Conservation (phyloP, 1,140 invertebrate genomes). For the Manduca sexta region DNA sequence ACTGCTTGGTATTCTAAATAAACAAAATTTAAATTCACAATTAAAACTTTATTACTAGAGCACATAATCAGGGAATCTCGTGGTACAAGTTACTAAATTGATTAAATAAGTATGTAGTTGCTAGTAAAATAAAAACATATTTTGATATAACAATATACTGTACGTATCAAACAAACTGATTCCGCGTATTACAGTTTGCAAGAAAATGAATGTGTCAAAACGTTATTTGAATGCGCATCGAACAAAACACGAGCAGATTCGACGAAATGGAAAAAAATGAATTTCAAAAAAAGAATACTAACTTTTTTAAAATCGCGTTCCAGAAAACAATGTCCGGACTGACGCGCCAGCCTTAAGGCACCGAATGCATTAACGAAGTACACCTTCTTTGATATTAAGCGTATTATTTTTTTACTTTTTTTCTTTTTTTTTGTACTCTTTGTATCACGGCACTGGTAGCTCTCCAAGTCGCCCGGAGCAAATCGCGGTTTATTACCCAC, state of each 20-base stretch:
- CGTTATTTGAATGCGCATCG: not conserved
- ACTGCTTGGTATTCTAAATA: no score
- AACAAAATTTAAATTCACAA: no score
- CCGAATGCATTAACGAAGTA: slow-evolving; percentile 69
- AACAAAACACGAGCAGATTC: slow-evolving; percentile 20
- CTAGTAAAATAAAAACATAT: no score
- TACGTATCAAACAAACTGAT: no score
- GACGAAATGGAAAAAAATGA: slow-evolving; percentile 19
- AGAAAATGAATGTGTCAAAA: not conserved
- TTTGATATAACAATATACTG: no score
- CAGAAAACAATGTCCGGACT: slow-evolving; percentile 68
- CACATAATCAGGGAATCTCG: no score
- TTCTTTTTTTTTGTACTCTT: slow-evolving; percentile 30
- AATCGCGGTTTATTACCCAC: slow-evolving; percentile 68
- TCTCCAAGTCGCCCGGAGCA: slow-evolving; percentile 59
- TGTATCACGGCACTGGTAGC: slow-evolving; percentile 60
- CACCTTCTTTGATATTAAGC: slow-evolving; percentile 68
- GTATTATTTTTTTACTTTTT: slow-evolving; percentile 52
- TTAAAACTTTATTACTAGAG: no score
- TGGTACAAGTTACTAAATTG: no score
- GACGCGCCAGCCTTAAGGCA: slow-evolving; percentile 60
- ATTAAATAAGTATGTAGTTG: no score
- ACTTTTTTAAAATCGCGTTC: slow-evolving; percentile 48
- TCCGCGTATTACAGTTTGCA: no score
- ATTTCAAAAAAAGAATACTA: slow-evolving; percentile 7